Percentiles rank a stretch among this genome's conserved stretches.
These are phyloP conservation scores for Lerista edwardsae DNA, from an alignment of 2,797 vertebrate species.

Conservation along the genomic window DNA sequence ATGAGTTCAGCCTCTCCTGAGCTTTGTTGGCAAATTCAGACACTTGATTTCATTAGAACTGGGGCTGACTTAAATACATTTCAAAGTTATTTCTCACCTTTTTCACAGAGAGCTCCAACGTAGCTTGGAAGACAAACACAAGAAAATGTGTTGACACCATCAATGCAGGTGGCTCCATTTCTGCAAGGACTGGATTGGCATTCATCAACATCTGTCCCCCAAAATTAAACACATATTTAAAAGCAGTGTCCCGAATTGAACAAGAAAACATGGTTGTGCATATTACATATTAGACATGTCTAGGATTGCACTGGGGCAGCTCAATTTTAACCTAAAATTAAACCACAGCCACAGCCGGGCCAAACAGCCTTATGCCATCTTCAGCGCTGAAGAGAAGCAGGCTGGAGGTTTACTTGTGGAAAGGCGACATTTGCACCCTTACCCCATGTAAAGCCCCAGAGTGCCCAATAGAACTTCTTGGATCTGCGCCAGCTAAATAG, in stretches of 20 bases:
- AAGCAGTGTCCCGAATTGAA: not conserved
- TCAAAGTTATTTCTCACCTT: slow-evolving; percentile 79
- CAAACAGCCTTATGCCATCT: too few species aligned
- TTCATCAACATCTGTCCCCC: slow-evolving; percentile 89
- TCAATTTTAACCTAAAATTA: too few species aligned
- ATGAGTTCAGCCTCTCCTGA: not conserved
- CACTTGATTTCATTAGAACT: not conserved
- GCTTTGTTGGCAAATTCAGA: not conserved
- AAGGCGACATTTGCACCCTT: too few species aligned
- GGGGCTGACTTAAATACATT: accelerated
- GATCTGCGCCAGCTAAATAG: too few species aligned
- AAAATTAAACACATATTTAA: slow-evolving; percentile 32
- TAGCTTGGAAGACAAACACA: slow-evolving; percentile 97
- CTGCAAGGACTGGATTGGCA: slow-evolving; percentile 94
- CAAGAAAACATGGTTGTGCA: slow-evolving; percentile 16
- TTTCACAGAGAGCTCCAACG: slow-evolving; percentile 88
- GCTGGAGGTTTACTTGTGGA: too few species aligned
- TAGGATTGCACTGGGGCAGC: too few species aligned
- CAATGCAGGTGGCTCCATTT: slow-evolving; percentile 94
- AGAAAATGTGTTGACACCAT: slow-evolving; percentile 86
- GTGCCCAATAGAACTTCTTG: too few species aligned
- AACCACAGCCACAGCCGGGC: too few species aligned
- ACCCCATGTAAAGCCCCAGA: too few species aligned
- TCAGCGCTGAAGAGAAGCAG: too few species aligned
- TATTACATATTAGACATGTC: too few species aligned